Percentiles rank a stretch among this genome's conserved stretches.
Conservation (phyloP, 2,888 invertebrate genomes). For the Philereme transversata region DNA sequence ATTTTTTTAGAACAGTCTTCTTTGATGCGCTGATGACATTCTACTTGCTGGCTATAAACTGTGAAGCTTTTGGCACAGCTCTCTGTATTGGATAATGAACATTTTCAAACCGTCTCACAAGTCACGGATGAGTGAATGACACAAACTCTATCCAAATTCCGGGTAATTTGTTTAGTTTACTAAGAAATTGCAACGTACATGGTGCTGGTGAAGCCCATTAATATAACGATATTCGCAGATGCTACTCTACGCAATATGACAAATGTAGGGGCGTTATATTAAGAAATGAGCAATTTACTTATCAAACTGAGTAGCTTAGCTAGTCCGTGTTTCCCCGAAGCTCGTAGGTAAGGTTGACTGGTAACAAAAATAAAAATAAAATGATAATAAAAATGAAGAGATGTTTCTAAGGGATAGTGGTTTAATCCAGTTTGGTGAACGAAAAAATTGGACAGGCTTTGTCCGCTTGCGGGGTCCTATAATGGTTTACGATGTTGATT, state of each 20-base stretch:
- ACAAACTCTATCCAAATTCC: conserved; percentile 22
- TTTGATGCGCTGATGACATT: conserved; percentile 24
- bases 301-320: conserved; percentile 29
- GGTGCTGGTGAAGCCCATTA: conserved; percentile 15
- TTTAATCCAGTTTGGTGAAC: conserved; percentile 45
- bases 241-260: conserved; percentile 26
- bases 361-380: conserved; percentile 40
- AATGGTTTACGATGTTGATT: conserved; percentile 45
- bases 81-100: conserved; percentile 24
- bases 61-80: conserved; percentile 25
- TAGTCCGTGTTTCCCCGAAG: conserved; percentile 37
- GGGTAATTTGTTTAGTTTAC: conserved; percentile 22
- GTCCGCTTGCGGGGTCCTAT: conserved; percentile 34
- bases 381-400: too few species aligned
- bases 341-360: conserved; percentile 40
- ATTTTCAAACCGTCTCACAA: conserved; percentile 23
- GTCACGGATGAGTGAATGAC: conserved; percentile 22
- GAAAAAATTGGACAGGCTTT: conserved; percentile 42
- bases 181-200: conserved; percentile 16
- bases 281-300: conserved; percentile 32
- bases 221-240: conserved; percentile 14
- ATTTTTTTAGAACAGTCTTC: conserved; percentile 16
- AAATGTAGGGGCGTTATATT: conserved; percentile 27
- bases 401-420: conserved; percentile 37
- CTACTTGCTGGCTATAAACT: conserved; percentile 25